Evolutionary conservation across 2,888 invertebrate species (phyloP).

Genomic region (Glomeris marginata): DNA sequence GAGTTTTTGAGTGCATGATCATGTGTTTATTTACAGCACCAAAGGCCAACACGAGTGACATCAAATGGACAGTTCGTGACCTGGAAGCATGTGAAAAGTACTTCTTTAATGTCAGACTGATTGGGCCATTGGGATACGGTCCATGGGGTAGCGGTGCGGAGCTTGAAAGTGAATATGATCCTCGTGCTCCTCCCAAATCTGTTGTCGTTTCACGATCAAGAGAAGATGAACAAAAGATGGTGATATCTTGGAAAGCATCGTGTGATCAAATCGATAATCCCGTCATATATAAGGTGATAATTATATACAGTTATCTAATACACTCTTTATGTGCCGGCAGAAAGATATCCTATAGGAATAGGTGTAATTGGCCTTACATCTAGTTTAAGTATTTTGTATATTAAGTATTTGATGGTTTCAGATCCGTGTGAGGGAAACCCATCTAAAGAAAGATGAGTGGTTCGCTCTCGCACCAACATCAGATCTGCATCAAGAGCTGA

Average conservation of each 20-base stretch:
- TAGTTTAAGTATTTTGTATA: slow-evolving; percentile 2
- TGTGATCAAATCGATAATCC: slow-evolving; percentile 40
- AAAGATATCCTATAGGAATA: not conserved
- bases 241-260: slow-evolving; percentile 53
- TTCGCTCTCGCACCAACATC: slow-evolving; percentile 21
- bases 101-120: slow-evolving; percentile 50
- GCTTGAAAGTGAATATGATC: slow-evolving; percentile 45
- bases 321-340: too few species aligned
- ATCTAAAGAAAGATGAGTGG: slow-evolving; percentile 28
- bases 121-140: slow-evolving; percentile 48
- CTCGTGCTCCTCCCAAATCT: slow-evolving; percentile 50
- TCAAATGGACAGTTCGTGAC: slow-evolving; percentile 41
- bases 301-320: too few species aligned
- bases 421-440: slow-evolving; percentile 38
- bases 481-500: slow-evolving; percentile 22
- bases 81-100: slow-evolving; percentile 60
- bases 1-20: too few species aligned
- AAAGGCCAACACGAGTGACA: slow-evolving; percentile 33
- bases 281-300: slow-evolving; percentile 44
- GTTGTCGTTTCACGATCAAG: slow-evolving; percentile 35
- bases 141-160: slow-evolving; percentile 40
- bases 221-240: slow-evolving; percentile 33
- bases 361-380: not conserved
- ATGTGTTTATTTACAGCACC: slow-evolving; percentile 11
- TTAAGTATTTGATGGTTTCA: too few species aligned